Base-by-base conservation (phyloP, 2,113 vertebrate genomes). In the Synodontis membranacea region DNA sequence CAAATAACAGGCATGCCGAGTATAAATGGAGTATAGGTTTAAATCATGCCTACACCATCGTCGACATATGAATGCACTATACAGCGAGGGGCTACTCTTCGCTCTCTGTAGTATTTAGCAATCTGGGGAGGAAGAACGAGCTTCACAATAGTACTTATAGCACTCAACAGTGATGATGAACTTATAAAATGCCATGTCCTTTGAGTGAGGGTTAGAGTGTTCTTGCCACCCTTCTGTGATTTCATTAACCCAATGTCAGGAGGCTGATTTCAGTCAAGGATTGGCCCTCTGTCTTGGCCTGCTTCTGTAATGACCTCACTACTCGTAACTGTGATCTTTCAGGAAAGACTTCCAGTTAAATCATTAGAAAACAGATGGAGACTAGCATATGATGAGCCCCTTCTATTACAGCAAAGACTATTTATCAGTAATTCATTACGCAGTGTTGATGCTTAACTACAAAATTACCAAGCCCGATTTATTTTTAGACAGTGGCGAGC, bases 181-280 rank as follows among this genome's bases (percentile, higher is more conserved):
- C 12, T 76, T 56, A 60, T 60, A n/a, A 21, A 25, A 28, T 58
- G 34, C 34, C 25, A 11, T 74, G 52, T 46, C 42, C 39, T 60
- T 5, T 64, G 58, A 54, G 34, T 56, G 28, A 66, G 62, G 72
- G 28, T 46, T 34, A 54, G 4, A n/a, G 5, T 54, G 28, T 39
- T 50, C 70, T 34, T 66, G 62, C 34, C 70, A 56, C 46, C 62
- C 19, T 64, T 21, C 50, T 79, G 56, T 46, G 42, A 50, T 84
- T 68, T 66, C 46, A 66, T 79, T 75, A 79, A 50, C 80, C 70
- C 23, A 50, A 31, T 74, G 70, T 83, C 68, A 83, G 48, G 39
- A 76, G 62, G 25, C 39, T 86, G 88, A 88, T 86, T 80, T 72
- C 23, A 44, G 80, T 60, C 62, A 60, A 86, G 42, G 42, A 56